These are phyloP conservation scores for Onychostruthus taczanowskii DNA, from an alignment of 2,113 vertebrate species.

Conservation along the genomic window DNA sequence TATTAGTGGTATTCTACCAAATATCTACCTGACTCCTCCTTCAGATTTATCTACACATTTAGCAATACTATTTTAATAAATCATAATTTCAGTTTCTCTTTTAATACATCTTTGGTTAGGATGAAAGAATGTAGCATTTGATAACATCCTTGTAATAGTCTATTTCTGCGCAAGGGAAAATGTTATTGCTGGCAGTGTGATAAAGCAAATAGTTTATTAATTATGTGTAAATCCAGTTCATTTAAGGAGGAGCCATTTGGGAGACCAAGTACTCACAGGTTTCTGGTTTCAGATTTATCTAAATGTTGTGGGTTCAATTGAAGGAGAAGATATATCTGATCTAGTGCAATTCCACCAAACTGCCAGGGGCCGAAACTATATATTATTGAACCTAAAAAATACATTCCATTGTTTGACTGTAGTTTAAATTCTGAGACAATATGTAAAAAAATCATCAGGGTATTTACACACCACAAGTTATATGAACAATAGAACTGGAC, in stretches of 20 bases:
- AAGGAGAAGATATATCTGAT: not conserved
- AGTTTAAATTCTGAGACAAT: not conserved
- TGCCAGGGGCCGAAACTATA: not conserved
- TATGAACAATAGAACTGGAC: not conserved
- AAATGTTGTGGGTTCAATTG: not conserved
- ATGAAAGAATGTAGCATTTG: not conserved
- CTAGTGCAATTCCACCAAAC: not conserved
- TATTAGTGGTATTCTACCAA: not conserved
- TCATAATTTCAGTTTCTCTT: not conserved
- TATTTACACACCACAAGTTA: not conserved
- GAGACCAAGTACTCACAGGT: not conserved
- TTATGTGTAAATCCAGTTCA: not conserved
- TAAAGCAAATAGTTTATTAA: not conserved
- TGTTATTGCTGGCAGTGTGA: not conserved
- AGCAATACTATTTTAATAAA: not conserved
- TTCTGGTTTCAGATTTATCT: not conserved
- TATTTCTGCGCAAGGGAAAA: not conserved
- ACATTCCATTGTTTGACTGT: not conserved
- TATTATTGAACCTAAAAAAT: not conserved
- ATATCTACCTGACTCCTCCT: not conserved
- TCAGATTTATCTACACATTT: not conserved
- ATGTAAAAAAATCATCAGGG: not conserved
- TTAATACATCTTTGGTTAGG: not conserved
- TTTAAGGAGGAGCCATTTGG: not conserved
- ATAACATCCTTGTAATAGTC: not conserved